Evolutionary conservation across 2,888 invertebrate species (phyloP).

Genomic region (Xanthia togata): DNA sequence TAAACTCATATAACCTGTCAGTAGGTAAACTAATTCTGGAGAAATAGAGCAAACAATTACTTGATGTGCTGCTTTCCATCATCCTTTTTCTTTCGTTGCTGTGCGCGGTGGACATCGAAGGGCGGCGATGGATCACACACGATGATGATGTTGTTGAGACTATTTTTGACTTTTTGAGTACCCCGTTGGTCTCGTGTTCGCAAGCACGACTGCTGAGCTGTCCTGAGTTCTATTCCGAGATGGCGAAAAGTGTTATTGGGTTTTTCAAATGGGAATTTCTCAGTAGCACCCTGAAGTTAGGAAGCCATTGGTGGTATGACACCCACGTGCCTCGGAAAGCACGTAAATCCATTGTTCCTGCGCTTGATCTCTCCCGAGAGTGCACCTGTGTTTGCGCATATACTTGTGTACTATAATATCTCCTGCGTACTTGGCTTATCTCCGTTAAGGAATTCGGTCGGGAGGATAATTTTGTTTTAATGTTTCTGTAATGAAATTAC

Average conservation of each 20-base stretch:
- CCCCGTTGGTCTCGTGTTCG: background rate
- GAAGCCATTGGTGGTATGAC: too few species aligned
- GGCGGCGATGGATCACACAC: too few species aligned
- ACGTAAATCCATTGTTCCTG: background rate
- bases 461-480: background rate
- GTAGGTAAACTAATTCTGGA: too few species aligned
- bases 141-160: too few species aligned
- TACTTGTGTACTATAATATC: background rate
- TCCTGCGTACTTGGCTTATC: background rate
- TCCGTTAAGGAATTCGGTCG: background rate
- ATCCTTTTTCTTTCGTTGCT: too few species aligned
- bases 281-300: background rate
- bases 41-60: too few species aligned
- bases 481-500: constrained; percentile 8
- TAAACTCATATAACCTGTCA: too few species aligned
- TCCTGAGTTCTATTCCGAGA: background rate
- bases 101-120: too few species aligned
- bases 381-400: too few species aligned
- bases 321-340: background rate
- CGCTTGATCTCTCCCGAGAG: too few species aligned
- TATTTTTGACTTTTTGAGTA: background rate
- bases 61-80: too few species aligned
- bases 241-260: background rate
- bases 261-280: background rate
- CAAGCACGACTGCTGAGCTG: background rate